Conservation (phyloP, 1,140 invertebrate species). For the Solenopsis invicta region DNA sequence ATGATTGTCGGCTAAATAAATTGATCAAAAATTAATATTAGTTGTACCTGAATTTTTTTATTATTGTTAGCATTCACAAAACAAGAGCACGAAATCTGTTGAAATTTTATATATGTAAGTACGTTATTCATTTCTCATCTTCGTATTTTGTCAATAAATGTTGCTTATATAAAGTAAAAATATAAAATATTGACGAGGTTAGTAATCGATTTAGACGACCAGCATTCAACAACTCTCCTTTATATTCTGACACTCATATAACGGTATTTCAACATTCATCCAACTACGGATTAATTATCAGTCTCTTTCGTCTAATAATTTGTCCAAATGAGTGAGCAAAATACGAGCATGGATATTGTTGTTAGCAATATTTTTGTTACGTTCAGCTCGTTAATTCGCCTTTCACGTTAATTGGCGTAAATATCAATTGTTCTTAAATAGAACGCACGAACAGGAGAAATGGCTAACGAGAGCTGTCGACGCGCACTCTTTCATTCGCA, state of each 20-base stretch:
- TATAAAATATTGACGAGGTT: too few species aligned
- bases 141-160: too few species aligned
- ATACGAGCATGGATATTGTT: neutral
- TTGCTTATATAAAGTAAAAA: too few species aligned
- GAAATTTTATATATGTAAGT: too few species aligned
- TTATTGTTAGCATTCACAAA: too few species aligned
- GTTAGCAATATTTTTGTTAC: conserved; percentile 25
- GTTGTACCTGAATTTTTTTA: too few species aligned
- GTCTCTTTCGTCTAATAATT: neutral
- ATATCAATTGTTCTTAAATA: conserved; percentile 35
- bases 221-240: too few species aligned
- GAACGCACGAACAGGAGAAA: neutral
- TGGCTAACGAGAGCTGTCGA: conserved; percentile 31
- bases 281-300: neutral
- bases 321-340: neutral
- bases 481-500: neutral
- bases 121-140: too few species aligned
- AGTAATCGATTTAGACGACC: too few species aligned
- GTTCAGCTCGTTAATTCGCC: conserved; percentile 15
- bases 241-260: neutral
- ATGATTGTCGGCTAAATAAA: too few species aligned
- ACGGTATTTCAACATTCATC: conserved; percentile 4
- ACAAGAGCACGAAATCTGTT: too few species aligned
- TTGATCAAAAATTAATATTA: too few species aligned
- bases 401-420: conserved; percentile 31